phyloP scores from a whole-genome alignment of 2,888 invertebrate genomes.

The Pheosia tremula region DNA sequence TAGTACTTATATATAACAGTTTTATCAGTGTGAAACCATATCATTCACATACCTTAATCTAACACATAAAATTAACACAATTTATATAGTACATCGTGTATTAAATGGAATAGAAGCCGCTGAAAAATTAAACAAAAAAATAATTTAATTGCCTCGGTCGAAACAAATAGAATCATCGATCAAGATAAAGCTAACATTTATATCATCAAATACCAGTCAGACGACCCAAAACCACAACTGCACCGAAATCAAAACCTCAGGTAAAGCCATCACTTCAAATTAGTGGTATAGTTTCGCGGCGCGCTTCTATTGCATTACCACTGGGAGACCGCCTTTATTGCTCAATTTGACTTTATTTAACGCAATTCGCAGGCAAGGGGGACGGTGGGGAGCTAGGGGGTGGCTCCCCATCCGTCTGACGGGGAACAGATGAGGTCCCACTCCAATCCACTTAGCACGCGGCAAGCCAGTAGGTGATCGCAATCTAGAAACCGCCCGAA shows the following conservation, averaged over 20 bases:
- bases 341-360: conserved; percentile 85
- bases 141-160: too few relatives aligned
- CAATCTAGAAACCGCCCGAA: conserved; percentile 60
- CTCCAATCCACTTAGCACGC: conserved; percentile 82
- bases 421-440: conserved; percentile 81
- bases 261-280: conserved; percentile 54
- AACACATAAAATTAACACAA: too few relatives aligned
- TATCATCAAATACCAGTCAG: not conserved
- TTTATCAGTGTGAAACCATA: too few relatives aligned
- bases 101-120: too few relatives aligned
- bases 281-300: conserved; percentile 64
- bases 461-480: conserved; percentile 72
- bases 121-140: too few relatives aligned
- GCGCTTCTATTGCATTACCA: conserved; percentile 78
- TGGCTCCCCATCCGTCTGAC: conserved; percentile 59
- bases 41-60: too few relatives aligned
- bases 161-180: too few relatives aligned
- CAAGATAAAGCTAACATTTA: not conserved
- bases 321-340: conserved; percentile 80
- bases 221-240: not conserved
- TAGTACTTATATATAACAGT: not conserved
- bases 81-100: too few relatives aligned
- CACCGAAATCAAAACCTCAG: conserved; percentile 10
- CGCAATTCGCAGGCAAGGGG: conserved; percentile 62
- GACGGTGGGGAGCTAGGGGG: conserved; percentile 34